phyloP scores from a whole-genome alignment of 2,888 invertebrate genomes.

The Microdon myrmicae region DNA sequence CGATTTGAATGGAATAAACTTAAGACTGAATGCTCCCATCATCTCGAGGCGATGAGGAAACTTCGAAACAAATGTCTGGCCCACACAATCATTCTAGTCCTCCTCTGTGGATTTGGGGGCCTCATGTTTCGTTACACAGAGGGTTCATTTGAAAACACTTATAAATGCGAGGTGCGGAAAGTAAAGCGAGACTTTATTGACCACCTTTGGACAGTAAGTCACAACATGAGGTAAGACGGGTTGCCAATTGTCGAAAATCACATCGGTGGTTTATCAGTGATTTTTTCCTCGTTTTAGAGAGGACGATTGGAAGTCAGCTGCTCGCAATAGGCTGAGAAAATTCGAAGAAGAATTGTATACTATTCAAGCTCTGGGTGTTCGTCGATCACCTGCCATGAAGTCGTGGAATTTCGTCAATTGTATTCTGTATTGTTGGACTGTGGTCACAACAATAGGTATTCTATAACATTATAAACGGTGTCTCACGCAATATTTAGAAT shows the following conservation, averaged over 20 bases:
- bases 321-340: slow-evolving; percentile 79
- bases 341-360: slow-evolving; percentile 88
- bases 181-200: slow-evolving; percentile 89
- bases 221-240: slow-evolving; percentile 72
- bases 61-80: slow-evolving; percentile 76
- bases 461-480: background rate
- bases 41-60: slow-evolving; percentile 69
- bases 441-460: slow-evolving; percentile 91
- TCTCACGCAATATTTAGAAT: background rate
- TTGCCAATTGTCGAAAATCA: background rate
- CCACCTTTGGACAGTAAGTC: slow-evolving; percentile 82
- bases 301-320: slow-evolving; percentile 90
- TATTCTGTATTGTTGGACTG: slow-evolving; percentile 85
- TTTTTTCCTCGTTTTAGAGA: slow-evolving; percentile 80
- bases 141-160: slow-evolving; percentile 85
- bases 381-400: slow-evolving; percentile 83
- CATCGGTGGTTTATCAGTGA: background rate
- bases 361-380: slow-evolving; percentile 86
- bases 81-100: slow-evolving; percentile 75
- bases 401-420: slow-evolving; percentile 91
- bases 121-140: slow-evolving; percentile 84
- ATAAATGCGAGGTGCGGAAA: slow-evolving; percentile 87
- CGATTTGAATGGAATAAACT: slow-evolving; percentile 71
- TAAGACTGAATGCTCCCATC: slow-evolving; percentile 70
- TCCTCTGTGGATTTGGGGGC: slow-evolving; percentile 82